A percentile compares a stretch with the other conserved stretches of the same genome.
These are phyloP conservation scores for Eueremaeus valkanovi DNA, from an alignment of 2,888 invertebrate genomes.

Conservation along the genomic window DNA sequence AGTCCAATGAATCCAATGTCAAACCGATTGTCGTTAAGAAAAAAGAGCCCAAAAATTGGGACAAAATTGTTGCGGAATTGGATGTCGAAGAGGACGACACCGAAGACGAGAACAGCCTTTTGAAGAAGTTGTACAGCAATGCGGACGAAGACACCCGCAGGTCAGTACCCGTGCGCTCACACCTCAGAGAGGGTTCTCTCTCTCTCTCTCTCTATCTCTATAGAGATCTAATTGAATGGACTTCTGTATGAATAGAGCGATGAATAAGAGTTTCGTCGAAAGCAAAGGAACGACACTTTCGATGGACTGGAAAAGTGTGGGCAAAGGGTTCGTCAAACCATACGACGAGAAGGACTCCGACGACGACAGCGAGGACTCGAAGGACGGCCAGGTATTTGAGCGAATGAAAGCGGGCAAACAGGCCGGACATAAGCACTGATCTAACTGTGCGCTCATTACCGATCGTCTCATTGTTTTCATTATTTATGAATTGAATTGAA, in stretches of 20 bases:
- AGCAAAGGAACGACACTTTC: slow-evolving; percentile 27
- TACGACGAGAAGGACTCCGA: not conserved
- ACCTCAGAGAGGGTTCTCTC: too few relatives aligned
- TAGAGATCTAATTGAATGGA: too few relatives aligned
- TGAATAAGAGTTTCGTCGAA: slow-evolving; percentile 11
- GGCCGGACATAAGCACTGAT: too few relatives aligned
- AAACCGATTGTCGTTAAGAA: not conserved
- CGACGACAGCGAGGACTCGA: not conserved
- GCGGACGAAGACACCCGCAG: slow-evolving; percentile 19
- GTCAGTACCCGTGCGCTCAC: too few relatives aligned
- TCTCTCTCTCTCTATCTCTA: too few relatives aligned
- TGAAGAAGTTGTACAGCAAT: not conserved
- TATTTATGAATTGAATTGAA: too few relatives aligned
- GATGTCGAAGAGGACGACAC: not conserved
- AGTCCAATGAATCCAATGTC: too few relatives aligned
- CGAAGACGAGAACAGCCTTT: not conserved
- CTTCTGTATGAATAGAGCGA: too few relatives aligned
- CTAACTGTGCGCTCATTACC: too few relatives aligned
- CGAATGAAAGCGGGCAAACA: too few relatives aligned
- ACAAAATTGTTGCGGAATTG: slow-evolving; percentile 3
- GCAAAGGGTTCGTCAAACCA: slow-evolving; percentile 11
- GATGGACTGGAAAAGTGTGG: slow-evolving; percentile 15
- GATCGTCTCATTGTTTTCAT: too few relatives aligned
- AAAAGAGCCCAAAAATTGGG: slow-evolving; percentile 22
- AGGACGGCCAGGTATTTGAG: too few relatives aligned